These are phyloP conservation scores for Nyctibius bracteatus DNA, from an alignment of 2,113 vertebrate genomes.

Conservation along the genomic window DNA sequence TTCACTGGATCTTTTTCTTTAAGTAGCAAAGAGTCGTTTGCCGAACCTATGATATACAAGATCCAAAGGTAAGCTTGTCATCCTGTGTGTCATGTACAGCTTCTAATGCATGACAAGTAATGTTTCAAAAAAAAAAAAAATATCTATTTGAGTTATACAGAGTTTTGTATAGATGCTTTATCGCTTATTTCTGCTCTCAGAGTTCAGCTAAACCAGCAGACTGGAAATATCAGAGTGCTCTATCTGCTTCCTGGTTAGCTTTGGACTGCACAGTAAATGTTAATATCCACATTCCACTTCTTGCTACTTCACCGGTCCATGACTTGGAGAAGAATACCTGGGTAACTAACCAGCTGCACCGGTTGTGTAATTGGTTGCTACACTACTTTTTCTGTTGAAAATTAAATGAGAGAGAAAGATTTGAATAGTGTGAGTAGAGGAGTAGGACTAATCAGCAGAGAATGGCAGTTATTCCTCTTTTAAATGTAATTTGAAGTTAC, in stretches of 20 bases:
- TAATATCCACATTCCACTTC: constrained; percentile 84
- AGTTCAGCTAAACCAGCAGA: constrained; percentile 90
- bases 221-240: constrained; percentile 88
- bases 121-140: background rate
- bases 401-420: background rate
- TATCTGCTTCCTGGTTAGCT: constrained; percentile 81
- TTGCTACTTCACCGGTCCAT: constrained; percentile 63
- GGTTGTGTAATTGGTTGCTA: background rate
- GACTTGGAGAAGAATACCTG: constrained; percentile 79
- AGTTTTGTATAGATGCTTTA: background rate
- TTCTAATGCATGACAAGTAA: background rate
- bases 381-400: background rate
- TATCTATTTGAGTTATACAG: background rate
- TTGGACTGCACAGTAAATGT: constrained; percentile 83
- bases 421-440: background rate
- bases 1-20: constrained; percentile 67
- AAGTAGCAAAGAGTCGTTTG: constrained; percentile 85
- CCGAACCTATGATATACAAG: constrained; percentile 85
- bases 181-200: constrained; percentile 44
- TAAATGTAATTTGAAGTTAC: background rate
- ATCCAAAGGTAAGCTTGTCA: constrained; percentile 80
- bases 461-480: background rate
- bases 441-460: background rate
- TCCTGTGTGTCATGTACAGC: background rate
- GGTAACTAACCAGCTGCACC: constrained; percentile 65